phyloP scores from a whole-genome alignment of 2,113 vertebrate species.

The Pycnonotus jocosus region DNA sequence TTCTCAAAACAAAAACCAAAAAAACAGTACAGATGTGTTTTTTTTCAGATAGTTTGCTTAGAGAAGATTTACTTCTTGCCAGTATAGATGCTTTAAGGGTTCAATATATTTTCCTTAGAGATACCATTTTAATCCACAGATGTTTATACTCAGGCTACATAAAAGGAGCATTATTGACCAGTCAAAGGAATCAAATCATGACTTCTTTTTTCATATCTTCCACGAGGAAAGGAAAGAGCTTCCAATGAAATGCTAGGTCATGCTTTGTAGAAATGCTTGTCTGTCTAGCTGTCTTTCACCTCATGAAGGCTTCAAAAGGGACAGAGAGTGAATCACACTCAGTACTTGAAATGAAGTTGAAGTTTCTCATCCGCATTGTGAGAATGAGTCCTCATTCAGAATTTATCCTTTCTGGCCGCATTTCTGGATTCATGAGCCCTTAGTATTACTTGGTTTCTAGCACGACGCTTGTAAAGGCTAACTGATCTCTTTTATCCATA shows the following conservation, averaged over 20 bases:
- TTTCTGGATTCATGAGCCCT: background rate
- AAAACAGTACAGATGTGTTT: background rate
- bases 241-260: background rate
- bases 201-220: background rate
- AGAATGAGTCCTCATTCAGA: background rate
- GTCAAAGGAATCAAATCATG: background rate
- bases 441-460: background rate
- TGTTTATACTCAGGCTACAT: background rate
- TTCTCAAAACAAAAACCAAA: background rate
- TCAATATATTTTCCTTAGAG: background rate
- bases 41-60: background rate
- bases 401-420: background rate
- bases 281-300: background rate
- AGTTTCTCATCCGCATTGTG: background rate
- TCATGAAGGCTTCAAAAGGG: background rate
- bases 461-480: background rate
- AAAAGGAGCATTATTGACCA: background rate
- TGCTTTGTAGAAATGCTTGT: background rate
- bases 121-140: background rate
- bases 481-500: background rate
- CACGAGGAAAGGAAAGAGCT: background rate
- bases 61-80: background rate
- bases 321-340: background rate
- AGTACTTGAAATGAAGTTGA: background rate
- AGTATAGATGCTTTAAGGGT: background rate